phyloP scores from a whole-genome alignment of 2,888 invertebrate genomes.

The Phyllotreta striolata region DNA sequence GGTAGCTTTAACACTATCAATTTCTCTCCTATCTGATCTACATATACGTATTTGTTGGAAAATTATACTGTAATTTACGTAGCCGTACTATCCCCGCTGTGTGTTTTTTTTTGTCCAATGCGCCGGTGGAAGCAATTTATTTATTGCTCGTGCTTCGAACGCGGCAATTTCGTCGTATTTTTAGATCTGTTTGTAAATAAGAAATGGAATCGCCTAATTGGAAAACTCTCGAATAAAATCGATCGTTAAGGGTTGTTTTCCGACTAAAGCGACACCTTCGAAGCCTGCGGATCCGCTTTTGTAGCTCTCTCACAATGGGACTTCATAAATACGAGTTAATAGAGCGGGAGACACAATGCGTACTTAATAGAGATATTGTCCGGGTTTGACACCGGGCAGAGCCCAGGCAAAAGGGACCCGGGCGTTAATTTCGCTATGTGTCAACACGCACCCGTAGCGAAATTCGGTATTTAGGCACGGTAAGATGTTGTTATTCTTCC shows the following conservation, averaged over 20 bases:
- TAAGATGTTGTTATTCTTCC: constrained; percentile 32
- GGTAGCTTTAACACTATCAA: constrained; percentile 47
- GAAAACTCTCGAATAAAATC: neutral
- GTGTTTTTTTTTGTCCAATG: constrained; percentile 38
- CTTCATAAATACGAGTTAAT: constrained; percentile 60
- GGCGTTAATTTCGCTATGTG: constrained; percentile 36
- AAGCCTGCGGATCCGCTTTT: constrained; percentile 9
- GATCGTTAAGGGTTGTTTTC: constrained; percentile 9
- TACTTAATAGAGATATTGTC: constrained; percentile 60
- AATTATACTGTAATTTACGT: constrained; percentile 49
- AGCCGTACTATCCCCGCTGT: constrained; percentile 5
- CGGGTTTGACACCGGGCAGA: constrained; percentile 50
- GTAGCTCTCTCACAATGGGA: constrained; percentile 38
- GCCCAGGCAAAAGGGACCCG: constrained; percentile 32
- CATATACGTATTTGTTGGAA: constrained; percentile 47
- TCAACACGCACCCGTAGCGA: constrained; percentile 42
- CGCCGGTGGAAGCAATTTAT: constrained; percentile 37
- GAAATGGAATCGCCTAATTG: neutral
- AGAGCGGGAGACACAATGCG: constrained; percentile 52
- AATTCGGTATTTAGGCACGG: constrained; percentile 38
- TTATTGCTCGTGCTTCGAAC: constrained; percentile 6
- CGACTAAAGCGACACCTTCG: constrained; percentile 3
- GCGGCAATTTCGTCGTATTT: no score
- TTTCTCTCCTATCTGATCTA: constrained; percentile 49
- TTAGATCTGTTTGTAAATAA: neutral